Conservation (phyloP, 2,888 invertebrate species). For the Pyrocoelia pectoralis region DNA sequence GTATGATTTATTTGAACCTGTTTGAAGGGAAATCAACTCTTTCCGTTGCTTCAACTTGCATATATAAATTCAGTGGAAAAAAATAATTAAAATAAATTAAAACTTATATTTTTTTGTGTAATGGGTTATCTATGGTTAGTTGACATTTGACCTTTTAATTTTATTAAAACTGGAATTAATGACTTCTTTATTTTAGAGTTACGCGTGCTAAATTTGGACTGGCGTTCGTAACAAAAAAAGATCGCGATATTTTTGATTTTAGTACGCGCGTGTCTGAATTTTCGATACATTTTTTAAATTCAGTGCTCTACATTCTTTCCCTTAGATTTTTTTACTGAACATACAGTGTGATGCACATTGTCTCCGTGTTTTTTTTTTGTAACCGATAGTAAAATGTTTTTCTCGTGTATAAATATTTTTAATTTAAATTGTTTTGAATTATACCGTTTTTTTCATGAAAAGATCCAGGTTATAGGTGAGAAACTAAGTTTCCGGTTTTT, state of each 20-base stretch:
- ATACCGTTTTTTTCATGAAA: no score
- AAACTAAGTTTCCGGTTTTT: no score
- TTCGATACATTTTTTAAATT: no score
- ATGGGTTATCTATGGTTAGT: not conserved
- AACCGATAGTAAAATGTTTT: no score
- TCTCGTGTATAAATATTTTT: no score
- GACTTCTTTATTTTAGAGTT: not conserved
- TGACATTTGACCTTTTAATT: not conserved
- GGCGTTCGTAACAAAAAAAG: not conserved
- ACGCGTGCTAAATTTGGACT: not conserved
- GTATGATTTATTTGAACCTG: conserved; percentile 29
- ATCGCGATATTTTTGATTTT: not conserved
- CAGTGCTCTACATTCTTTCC: no score
- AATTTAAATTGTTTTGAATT: no score
- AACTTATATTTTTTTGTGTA: not conserved
- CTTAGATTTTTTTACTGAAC: no score
- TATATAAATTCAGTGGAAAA: not conserved
- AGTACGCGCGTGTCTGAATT: no score
- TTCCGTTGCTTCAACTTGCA: conserved; percentile 20
- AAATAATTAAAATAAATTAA: not conserved
- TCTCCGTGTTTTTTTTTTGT: no score
- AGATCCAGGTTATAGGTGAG: no score
- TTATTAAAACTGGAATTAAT: not conserved
- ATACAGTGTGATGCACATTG: no score
- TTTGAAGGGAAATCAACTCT: conserved; percentile 30